Conservation (phyloP, 2,888 invertebrate genomes). For the Conchocele bisecta region DNA sequence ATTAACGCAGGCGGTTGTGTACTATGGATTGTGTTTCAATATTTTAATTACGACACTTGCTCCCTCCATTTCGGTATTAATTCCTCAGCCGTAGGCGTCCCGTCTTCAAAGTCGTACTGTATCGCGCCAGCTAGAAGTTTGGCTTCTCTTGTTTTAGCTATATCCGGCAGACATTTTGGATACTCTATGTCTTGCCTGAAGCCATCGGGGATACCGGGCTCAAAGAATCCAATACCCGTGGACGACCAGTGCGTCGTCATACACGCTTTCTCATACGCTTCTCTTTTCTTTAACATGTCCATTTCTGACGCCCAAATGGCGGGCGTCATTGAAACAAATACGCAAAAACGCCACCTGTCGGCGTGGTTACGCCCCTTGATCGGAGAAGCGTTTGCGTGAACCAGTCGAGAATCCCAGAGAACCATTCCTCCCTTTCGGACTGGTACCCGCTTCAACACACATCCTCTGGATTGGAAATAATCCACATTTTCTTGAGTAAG, state of each 20-base stretch:
- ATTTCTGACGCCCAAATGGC: conserved; percentile 70
- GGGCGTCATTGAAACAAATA: conserved; percentile 76
- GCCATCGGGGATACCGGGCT: conserved; percentile 22
- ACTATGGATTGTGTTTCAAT: no score
- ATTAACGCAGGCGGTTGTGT: no score
- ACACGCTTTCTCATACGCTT: conserved; percentile 63
- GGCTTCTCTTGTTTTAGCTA: conserved; percentile 65
- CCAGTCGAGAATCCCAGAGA: conserved; percentile 76
- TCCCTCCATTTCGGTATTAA: conserved; percentile 55
- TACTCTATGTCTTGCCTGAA: conserved; percentile 15
- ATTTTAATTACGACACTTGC: no score
- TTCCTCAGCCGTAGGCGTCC: conserved; percentile 58
- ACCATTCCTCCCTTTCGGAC: conserved; percentile 77
- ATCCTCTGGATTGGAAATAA: conserved; percentile 62
- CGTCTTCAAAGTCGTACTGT: conserved; percentile 60
- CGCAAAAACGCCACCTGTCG: conserved; percentile 73
- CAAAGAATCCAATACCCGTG: conserved; percentile 60
- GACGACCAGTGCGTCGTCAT: conserved; percentile 76
- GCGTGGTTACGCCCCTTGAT: conserved; percentile 61
- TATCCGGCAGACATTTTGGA: conserved; percentile 59
- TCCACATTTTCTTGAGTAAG: conserved; percentile 59
- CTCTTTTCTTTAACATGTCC: conserved; percentile 64
- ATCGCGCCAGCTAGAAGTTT: conserved; percentile 56
- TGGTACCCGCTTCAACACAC: conserved; percentile 64
- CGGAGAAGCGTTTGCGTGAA: conserved; percentile 77